Conservation (phyloP, 92 coral and sea anemone genomes). For the Umimayanthus chanpuru region DNA sequence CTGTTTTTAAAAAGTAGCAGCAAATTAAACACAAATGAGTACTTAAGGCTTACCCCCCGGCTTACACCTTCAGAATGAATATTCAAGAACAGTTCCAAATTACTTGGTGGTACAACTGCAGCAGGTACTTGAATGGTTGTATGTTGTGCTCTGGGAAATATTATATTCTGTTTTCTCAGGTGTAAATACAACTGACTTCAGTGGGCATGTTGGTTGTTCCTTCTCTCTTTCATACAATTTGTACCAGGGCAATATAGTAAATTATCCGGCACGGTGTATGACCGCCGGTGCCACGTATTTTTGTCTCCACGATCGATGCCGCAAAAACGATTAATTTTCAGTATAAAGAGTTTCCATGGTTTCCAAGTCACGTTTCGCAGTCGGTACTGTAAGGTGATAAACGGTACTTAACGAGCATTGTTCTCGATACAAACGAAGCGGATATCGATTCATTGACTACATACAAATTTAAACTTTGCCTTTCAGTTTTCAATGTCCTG, state of each 20-base stretch:
- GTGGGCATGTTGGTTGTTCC: neutral
- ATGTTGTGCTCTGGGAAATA: neutral
- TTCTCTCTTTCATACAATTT: neutral
- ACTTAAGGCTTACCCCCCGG: neutral
- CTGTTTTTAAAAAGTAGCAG: neutral
- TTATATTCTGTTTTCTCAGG: neutral
- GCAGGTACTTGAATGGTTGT: neutral
- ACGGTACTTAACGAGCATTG: neutral
- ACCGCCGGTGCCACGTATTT: neutral
- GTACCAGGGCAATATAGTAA: neutral
- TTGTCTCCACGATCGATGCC: neutral
- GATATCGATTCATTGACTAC: neutral
- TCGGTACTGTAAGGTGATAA: neutral
- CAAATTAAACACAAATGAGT: neutral
- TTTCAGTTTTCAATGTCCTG: neutral
- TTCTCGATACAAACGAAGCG: neutral
- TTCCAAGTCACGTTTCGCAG: neutral
- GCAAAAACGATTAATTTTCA: neutral
- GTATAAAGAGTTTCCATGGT: neutral
- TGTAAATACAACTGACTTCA: neutral
- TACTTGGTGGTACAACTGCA: no score
- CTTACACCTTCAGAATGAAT: neutral
- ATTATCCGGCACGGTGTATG: neutral
- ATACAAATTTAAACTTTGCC: neutral
- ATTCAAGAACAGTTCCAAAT: neutral